phyloP scores from a whole-genome alignment of 2,797 vertebrate species.

The Fistularia tabacaria region DNA sequence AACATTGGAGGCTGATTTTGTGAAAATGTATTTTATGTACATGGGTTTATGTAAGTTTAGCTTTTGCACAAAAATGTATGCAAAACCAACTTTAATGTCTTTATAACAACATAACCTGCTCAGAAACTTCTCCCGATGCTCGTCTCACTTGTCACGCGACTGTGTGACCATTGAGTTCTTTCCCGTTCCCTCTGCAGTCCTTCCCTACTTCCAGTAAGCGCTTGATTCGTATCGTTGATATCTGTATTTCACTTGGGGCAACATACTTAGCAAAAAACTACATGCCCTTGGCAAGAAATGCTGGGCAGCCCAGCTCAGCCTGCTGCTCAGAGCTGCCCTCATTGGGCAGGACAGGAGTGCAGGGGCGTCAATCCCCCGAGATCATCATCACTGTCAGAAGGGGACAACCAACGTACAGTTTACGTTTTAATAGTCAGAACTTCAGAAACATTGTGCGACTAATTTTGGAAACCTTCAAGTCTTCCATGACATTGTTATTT shows the following conservation, averaged over 20 bases:
- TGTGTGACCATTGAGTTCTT: conserved; percentile 8
- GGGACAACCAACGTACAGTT: too few relatives aligned
- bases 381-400: too few relatives aligned
- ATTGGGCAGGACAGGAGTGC: too few relatives aligned
- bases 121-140: not conserved
- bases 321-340: too few relatives aligned
- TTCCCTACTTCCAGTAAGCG: conserved; percentile 30
- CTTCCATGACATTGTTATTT: too few relatives aligned
- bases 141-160: not conserved
- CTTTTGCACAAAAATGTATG: conserved; percentile 39
- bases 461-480: too few relatives aligned
- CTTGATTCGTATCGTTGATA: too few relatives aligned
- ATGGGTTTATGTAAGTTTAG: conserved; percentile 12
- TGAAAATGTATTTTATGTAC: conserved; percentile 23
- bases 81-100: conserved; percentile 17
- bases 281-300: too few relatives aligned
- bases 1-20: conserved; percentile 15
- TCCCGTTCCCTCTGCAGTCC: conserved; percentile 10
- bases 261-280: conserved; percentile 63
- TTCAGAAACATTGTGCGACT: too few relatives aligned
- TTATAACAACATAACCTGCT: not conserved
- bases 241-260: conserved; percentile 56
- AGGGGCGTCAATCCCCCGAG: too few relatives aligned
- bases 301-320: too few relatives aligned
- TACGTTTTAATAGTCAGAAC: too few relatives aligned